Evolutionary conservation across 2,113 vertebrate genomes (phyloP), one percentile per base, ranked within the genome.

Genomic region (Cololabis saira): DNA sequence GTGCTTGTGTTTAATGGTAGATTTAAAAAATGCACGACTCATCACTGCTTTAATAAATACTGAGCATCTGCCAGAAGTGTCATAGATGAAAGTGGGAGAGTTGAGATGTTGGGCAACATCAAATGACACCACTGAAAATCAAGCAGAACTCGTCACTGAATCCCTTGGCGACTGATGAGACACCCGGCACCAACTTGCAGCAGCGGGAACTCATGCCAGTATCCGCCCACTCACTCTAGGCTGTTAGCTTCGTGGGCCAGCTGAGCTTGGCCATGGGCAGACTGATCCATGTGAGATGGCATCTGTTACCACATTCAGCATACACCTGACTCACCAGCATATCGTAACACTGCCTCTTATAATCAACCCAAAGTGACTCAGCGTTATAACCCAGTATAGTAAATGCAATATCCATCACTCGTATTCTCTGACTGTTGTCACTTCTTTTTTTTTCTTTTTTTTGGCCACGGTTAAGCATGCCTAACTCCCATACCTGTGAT

Each of bases 301-400:
- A 68, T 81, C 78, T 78, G 71, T 74, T 70, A 67, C 60, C 54
- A 60, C 63, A 44, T 67, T 80, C 49, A 56, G 21, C 47, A 42
- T 33, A 59, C 56, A 79, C 65, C 68, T 86, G 74, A 81, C 73
- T 85, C 67, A 70, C 49, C 40, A 70, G 45, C 33, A 27, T 15
- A 53, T 55, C 43, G 47, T 74, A 79, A 78, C 68, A 59, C 71
- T 45, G 68, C 55, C 42, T 75, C 58, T 75, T 67, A 45, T 62
- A 53, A 69, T 59, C 77, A 74, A 49, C 53, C 45, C 14, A 40
- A 49, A 12, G 55, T 87, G 68, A 77, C 58, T 86, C 73, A 78
- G 53, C 17, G 24, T 58, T 76, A 75, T 62, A 57, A 58, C 21
- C 14, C 21, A 37, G 70, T 71, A 55, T 74, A 57, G 72, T 72